These are phyloP conservation scores for Plebejus anna DNA, from an alignment of 2,888 invertebrate species.

Conservation along the genomic window DNA sequence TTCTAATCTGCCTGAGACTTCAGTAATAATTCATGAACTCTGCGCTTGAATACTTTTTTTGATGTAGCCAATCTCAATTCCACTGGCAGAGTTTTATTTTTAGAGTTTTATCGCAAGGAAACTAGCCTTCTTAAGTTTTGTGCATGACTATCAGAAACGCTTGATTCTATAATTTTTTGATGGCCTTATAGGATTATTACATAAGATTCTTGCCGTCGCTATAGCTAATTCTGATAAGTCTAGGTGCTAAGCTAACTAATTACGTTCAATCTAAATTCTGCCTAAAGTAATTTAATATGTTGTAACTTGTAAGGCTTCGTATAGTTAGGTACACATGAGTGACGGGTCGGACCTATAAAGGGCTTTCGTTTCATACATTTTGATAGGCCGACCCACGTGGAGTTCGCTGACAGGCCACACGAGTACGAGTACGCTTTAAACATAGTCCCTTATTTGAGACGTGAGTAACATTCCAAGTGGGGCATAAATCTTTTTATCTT, in stretches of 20 bases:
- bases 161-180: not conserved
- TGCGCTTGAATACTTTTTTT: too few species aligned
- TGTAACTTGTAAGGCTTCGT: not conserved
- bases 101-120: not conserved
- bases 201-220: not conserved
- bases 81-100: not conserved
- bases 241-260: not conserved
- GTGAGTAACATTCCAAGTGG: constrained; percentile 43
- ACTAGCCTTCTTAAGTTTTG: not conserved
- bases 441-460: constrained; percentile 36
- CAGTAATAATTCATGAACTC: too few species aligned
- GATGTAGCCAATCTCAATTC: too few species aligned
- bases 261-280: not conserved
- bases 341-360: constrained; percentile 26
- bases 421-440: constrained; percentile 20
- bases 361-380: constrained; percentile 26
- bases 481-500: constrained; percentile 45
- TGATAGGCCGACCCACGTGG: constrained; percentile 24
- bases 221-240: not conserved
- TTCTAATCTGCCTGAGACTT: too few species aligned
- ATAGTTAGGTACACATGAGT: constrained; percentile 16
- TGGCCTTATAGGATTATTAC: not conserved
- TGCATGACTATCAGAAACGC: not conserved
- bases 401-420: constrained; percentile 25
- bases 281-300: not conserved